Evolutionary conservation across 2,888 invertebrate genomes (phyloP).

Genomic region (Drosophila limbata): DNA sequence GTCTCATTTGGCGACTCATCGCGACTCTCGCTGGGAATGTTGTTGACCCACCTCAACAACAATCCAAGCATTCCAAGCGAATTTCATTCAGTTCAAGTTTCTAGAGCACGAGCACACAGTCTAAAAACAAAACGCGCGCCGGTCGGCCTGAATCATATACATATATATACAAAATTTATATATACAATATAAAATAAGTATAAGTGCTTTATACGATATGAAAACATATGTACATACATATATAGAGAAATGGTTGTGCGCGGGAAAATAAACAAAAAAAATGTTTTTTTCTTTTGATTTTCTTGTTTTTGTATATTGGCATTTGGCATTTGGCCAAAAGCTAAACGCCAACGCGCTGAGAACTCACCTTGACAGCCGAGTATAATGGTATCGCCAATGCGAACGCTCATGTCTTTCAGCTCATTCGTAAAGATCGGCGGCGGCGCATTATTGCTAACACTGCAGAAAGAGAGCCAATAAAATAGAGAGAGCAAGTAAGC

Average conservation of each 20-base stretch:
- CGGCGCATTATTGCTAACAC: slow-evolving; percentile 85
- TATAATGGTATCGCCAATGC: slow-evolving; percentile 91
- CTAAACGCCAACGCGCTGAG: slow-evolving; percentile 32
- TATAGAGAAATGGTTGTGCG: slow-evolving; percentile 27
- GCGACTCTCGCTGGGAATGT: slow-evolving; percentile 41
- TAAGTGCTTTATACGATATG: slow-evolving; percentile 19
- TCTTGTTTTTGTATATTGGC: slow-evolving; percentile 55
- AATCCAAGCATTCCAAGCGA: slow-evolving; percentile 62
- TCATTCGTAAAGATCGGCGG: slow-evolving; percentile 92
- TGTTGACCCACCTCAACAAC: slow-evolving; percentile 83
- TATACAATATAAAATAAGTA: slow-evolving; percentile 24
- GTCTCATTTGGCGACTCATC: slow-evolving; percentile 47
- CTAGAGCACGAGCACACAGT: slow-evolving; percentile 64
- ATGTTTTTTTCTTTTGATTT: too few species aligned
- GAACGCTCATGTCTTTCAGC: slow-evolving; percentile 90
- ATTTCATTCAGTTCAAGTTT: slow-evolving; percentile 83
- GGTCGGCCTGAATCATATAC: slow-evolving; percentile 47
- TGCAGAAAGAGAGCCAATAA: slow-evolving; percentile 37
- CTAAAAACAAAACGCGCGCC: slow-evolving; percentile 57
- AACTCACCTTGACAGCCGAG: slow-evolving; percentile 90
- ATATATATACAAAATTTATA: slow-evolving; percentile 25
- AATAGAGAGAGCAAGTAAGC: not conserved
- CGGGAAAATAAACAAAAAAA: slow-evolving; percentile 24
- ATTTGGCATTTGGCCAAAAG: slow-evolving; percentile 74
- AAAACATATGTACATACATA: not conserved